Percentiles rank a stretch among this genome's conserved stretches.
Evolutionary conservation across 2,797 vertebrate genomes (phyloP).

Genomic region (Neopelma chrysocephalum): DNA sequence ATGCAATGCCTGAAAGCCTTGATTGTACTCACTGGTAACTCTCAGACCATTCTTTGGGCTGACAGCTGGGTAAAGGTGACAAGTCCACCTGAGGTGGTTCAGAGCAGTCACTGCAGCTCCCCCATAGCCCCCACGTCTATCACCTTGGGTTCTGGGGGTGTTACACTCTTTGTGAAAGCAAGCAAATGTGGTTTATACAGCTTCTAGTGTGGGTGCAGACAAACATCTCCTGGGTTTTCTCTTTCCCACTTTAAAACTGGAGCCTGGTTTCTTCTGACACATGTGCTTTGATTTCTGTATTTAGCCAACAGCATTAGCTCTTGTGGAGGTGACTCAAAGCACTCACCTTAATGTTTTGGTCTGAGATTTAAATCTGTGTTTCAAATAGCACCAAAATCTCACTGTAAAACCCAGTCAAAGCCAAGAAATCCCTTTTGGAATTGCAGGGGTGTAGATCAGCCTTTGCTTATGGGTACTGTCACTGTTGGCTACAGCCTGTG

Average conservation of each 20-base stretch:
- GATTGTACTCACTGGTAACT: neutral
- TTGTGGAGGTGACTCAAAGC: neutral
- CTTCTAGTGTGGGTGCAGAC: neutral
- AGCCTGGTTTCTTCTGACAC: neutral
- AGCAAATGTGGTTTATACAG: accelerated
- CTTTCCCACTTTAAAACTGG: neutral
- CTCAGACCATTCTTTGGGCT: neutral
- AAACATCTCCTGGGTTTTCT: neutral
- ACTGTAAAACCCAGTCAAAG: neutral
- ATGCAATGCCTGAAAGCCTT: neutral
- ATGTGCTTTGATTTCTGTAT: neutral
- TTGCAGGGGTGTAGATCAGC: neutral
- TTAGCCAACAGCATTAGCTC: neutral
- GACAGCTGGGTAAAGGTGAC: neutral
- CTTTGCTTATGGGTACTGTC: neutral
- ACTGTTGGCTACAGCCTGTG: neutral
- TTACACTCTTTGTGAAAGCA: neutral
- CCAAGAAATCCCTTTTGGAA: neutral
- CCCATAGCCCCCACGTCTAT: accelerated
- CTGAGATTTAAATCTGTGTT: neutral
- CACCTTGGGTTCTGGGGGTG: neutral
- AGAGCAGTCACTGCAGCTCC: neutral
- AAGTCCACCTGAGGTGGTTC: neutral
- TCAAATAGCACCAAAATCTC: neutral
- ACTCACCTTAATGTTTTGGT: accelerated